These are phyloP conservation scores for Orthochromis malagaraziensis DNA, from an alignment of 2,113 vertebrate genomes.

Conservation along the genomic window DNA sequence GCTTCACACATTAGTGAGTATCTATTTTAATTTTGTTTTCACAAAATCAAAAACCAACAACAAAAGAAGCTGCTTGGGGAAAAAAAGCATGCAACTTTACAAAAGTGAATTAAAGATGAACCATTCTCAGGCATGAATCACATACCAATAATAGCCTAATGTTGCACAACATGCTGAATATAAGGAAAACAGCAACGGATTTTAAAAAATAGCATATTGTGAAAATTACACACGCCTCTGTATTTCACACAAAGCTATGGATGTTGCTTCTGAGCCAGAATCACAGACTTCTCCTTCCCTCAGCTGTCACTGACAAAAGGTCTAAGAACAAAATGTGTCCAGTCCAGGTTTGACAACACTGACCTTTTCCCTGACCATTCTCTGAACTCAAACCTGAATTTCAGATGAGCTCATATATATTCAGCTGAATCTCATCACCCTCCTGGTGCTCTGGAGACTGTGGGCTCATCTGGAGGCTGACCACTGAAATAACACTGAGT, in stretches of 20 bases:
- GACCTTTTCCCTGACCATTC: constrained; percentile 11
- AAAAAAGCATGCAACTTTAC: not conserved
- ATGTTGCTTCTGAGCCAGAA: not conserved
- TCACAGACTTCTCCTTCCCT: not conserved
- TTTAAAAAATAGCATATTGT: not conserved
- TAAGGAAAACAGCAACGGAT: not conserved
- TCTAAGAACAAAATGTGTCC: not conserved
- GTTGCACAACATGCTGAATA: not conserved
- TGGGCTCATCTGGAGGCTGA: not conserved
- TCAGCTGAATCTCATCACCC: not conserved
- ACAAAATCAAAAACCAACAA: not conserved
- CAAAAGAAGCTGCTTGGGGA: not conserved
- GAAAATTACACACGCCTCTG: not conserved
- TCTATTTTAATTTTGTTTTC: not conserved
- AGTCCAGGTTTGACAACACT: not conserved
- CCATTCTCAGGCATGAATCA: not conserved
- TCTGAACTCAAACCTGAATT: constrained; percentile 10
- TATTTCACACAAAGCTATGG: not conserved
- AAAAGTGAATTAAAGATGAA: not conserved
- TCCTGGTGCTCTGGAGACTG: not conserved
- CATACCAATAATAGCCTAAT: not conserved
- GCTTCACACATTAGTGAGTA: not conserved
- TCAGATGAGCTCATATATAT: constrained; percentile 21
- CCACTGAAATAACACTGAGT: not conserved
- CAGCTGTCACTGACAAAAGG: not conserved